Evolutionary conservation across 2,888 invertebrate species (phyloP).

Genomic region (Pasiphila rectangulata): DNA sequence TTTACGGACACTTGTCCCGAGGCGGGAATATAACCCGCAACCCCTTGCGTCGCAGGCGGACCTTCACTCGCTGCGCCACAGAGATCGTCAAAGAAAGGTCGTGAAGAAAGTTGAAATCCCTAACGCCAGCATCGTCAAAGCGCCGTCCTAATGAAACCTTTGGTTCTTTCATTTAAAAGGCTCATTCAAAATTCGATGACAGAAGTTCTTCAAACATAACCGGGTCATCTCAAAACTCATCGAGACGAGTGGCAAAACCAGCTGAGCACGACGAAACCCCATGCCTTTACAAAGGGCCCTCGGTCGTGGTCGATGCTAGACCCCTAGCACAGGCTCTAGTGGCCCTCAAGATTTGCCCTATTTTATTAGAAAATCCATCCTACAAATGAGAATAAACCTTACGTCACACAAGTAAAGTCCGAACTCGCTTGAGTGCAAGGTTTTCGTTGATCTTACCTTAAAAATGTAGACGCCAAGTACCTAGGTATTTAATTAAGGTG

Average conservation of each 20-base stretch:
- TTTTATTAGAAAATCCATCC: slow-evolving; percentile 43
- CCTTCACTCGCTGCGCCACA: no score
- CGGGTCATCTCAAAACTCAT: slow-evolving; percentile 7
- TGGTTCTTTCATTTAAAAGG: no score
- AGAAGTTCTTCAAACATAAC: background rate
- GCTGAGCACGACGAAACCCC: slow-evolving; percentile 43
- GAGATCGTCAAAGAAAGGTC: no score
- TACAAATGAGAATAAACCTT: slow-evolving; percentile 37
- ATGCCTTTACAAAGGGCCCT: slow-evolving; percentile 52
- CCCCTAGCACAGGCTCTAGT: slow-evolving; percentile 38
- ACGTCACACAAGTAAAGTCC: slow-evolving; percentile 19
- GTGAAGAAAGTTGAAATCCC: no score
- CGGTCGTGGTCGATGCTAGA: slow-evolving; percentile 24
- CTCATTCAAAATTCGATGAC: no score
- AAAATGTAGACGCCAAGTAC: slow-evolving; percentile 28
- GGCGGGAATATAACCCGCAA: no score
- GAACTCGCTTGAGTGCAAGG: slow-evolving; percentile 18
- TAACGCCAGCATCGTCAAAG: no score
- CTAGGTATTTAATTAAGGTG: slow-evolving; percentile 35
- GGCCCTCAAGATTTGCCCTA: slow-evolving; percentile 51
- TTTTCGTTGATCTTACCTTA: slow-evolving; percentile 34
- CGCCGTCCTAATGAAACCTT: no score
- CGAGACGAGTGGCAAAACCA: slow-evolving; percentile 32
- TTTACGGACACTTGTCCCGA: no score
- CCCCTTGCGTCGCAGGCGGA: no score